Conservation (phyloP, 23 tunicate genomes). For the Trididemnum miniatum region DNA sequence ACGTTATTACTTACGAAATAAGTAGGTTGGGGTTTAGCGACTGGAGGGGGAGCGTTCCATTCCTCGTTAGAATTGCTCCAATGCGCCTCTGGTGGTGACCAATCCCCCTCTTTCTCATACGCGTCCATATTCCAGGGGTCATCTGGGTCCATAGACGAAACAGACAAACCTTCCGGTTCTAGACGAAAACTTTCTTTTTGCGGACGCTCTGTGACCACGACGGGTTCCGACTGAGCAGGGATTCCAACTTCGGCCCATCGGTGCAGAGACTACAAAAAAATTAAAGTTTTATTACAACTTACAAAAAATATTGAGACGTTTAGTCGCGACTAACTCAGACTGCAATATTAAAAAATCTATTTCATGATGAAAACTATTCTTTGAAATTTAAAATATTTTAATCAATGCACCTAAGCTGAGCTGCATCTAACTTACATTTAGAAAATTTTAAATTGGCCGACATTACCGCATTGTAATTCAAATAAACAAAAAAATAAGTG, state of each 20-base stretch:
- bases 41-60: constrained; percentile 53
- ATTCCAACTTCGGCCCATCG: constrained; percentile 46
- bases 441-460: too few species aligned
- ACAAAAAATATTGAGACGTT: too few species aligned
- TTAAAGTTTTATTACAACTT: too few species aligned
- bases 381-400: too few species aligned
- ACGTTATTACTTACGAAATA: constrained; percentile 54
- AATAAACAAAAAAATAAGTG: too few species aligned
- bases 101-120: constrained; percentile 54
- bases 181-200: constrained; percentile 52
- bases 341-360: too few species aligned
- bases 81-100: constrained; percentile 71
- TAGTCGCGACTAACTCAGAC: too few species aligned
- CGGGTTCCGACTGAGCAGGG: not conserved
- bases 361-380: too few species aligned
- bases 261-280: constrained; percentile 30
- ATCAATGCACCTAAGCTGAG: too few species aligned
- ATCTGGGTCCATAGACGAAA: constrained; percentile 27
- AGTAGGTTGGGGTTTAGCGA: constrained; percentile 43
- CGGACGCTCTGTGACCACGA: not conserved
- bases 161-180: constrained; percentile 73
- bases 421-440: too few species aligned
- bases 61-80: constrained; percentile 74
- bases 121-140: constrained; percentile 81
- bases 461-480: too few species aligned